Evolutionary conservation across 2,797 vertebrate genomes (phyloP), one percentile per base, ranked within the genome.

Genomic region (Urocyon cinereoargenteus): DNA sequence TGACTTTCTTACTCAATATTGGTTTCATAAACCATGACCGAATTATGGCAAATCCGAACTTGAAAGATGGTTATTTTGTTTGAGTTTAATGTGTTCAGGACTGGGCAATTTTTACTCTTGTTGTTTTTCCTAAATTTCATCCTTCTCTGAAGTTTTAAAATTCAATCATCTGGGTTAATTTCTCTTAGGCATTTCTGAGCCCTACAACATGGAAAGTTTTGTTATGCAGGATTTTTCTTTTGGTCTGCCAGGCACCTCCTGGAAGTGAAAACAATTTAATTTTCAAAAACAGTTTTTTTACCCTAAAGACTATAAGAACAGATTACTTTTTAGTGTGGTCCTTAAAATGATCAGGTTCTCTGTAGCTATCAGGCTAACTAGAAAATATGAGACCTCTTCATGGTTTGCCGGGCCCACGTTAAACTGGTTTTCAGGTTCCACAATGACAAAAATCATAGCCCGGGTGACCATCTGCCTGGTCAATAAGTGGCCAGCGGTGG

Each of bases 1-100:
- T 95, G 96, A 97, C 93, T 93, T 97, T 96, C 90, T 95, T 93
- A 92, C 78, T 97, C 87, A 94, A 73, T 94, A 89, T 92, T 66
- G 22, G 55, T 92, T 97, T 83, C 88, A 95, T 92, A 96, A 96
- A 92, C 90, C 83, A 45, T 94, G 57, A 86, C 82, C 86, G 77
- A 88, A 94, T 89, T 95, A 95, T 94, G 87, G 53, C 59, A 92
- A 91, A 94, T 68, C 45, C 57, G 90, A 55, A 85, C 86, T 96
- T 1, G 2, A 89, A 81, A 87, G 72, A 78, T 83, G 68, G 72
- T 95, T 92, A 91, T 95, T 96, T 96, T 96, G 91, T 97, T 93
- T 86, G 82, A 92, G 36, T 93, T 94, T 85, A 91, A 78, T 94
- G 77, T 75, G 82, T 75, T 96, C 36, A 75, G 85, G 40, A 87